Base-by-base conservation (phyloP, 2,888 invertebrate species). In the Drosophila incognita region DNA sequence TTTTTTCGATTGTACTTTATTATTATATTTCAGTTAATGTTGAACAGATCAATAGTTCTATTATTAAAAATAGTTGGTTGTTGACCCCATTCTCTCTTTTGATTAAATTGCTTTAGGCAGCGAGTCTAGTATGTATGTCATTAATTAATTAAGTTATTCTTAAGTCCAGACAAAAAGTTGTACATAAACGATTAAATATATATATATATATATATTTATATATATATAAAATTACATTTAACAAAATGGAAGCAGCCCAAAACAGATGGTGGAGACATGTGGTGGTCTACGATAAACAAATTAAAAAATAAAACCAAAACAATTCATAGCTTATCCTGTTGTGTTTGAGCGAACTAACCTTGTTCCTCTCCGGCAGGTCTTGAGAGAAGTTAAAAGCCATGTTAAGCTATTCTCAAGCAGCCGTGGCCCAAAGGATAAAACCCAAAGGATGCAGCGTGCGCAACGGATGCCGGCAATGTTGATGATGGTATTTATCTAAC, bases 331-430 rank as follows among this genome's bases (percentile, higher is more conserved):
- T 83, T 85, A 87, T 93, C 93, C 93, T 93, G 93, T 93, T 93
- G 93, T 92, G 93, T 93, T 92, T 93, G 93, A 93, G 93, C 87
- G 93, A 93, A 93, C 93, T 93, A 93, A 93, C 92, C 92, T 93
- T 93, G 93, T 93, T 93, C 93, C 93, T 93, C 93, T 93, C 93
- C 93, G 93, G 92, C 93, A 93, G 93, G 93, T 93, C 91, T 91
- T 91, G 90, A 93, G 92, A 92, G 90, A 89, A 90, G 90, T 83
- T 83, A 81, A 87, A 82, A 76, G 89, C 83, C 76, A 77, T 52
- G 74, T 69, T 83, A 87, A 85, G 90, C 87, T 91, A 83, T 90
- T 85, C 91, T 87, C 89, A 87, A 89, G 87, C 83, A 86, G 87
- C 75, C 75, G 79, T 69, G 79, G 87, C 63, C 76, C 77, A 72